phyloP scores from a whole-genome alignment of 2,888 invertebrate genomes.

The Tribolium freemani region DNA sequence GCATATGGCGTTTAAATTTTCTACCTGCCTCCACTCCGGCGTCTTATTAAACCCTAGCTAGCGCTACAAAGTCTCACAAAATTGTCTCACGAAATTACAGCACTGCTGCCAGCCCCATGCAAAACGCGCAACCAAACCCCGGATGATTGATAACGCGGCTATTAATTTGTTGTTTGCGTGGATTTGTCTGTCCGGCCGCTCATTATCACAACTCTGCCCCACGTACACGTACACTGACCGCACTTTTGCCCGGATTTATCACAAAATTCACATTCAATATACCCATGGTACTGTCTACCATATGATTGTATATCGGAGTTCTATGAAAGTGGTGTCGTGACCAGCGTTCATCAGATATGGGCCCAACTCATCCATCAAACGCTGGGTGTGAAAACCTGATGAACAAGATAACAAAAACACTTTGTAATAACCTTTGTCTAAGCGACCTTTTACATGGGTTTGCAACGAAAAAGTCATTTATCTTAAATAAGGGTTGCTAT shows the following conservation, averaged over 20 bases:
- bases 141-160: conserved; percentile 29
- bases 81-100: conserved; percentile 16
- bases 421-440: conserved; percentile 67
- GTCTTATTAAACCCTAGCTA: conserved; percentile 42
- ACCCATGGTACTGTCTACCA: conserved; percentile 47
- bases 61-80: conserved; percentile 18
- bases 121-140: background rate
- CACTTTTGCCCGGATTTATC: conserved; percentile 38
- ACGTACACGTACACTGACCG: conserved; percentile 27
- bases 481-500: conserved; percentile 66
- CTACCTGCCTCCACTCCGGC: conserved; percentile 58
- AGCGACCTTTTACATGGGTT: conserved; percentile 67
- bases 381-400: conserved; percentile 68
- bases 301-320: conserved; percentile 60
- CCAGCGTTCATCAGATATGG: conserved; percentile 67
- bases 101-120: background rate
- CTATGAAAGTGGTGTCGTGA: conserved; percentile 66
- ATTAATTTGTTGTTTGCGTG: conserved; percentile 35
- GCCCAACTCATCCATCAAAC: conserved; percentile 67
- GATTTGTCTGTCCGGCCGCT: conserved; percentile 20
- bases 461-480: conserved; percentile 66
- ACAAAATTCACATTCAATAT: conserved; percentile 44
- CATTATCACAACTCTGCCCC: conserved; percentile 24
- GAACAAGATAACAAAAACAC: conserved; percentile 67
- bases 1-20: conserved; percentile 62